Evolutionary conservation across 2,113 vertebrate genomes (phyloP).

Genomic region (Pseudorasbora parva): DNA sequence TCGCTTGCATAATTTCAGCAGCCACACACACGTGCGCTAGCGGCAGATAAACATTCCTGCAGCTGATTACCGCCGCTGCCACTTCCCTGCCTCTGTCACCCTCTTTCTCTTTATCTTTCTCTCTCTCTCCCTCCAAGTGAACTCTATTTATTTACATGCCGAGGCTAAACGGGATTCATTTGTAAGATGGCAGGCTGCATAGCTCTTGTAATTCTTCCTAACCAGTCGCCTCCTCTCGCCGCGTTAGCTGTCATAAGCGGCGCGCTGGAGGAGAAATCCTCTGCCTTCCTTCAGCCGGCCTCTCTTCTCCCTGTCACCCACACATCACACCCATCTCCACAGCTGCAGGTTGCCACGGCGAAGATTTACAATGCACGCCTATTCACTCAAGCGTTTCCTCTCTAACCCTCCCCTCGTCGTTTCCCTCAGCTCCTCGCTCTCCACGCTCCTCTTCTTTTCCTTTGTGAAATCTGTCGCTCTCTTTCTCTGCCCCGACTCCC

Average conservation of each 20-base stretch:
- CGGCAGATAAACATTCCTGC: slow-evolving; percentile 62
- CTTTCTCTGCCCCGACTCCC: slow-evolving; percentile 42
- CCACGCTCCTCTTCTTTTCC: slow-evolving; percentile 51
- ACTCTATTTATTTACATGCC: slow-evolving; percentile 91
- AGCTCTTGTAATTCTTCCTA: slow-evolving; percentile 89
- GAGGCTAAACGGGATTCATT: slow-evolving; percentile 87
- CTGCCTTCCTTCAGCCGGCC: slow-evolving; percentile 82
- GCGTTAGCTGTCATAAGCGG: slow-evolving; percentile 92
- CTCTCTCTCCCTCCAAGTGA: slow-evolving; percentile 69
- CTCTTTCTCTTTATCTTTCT: slow-evolving; percentile 50
- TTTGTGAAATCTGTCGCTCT: slow-evolving; percentile 58
- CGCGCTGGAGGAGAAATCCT: slow-evolving; percentile 88
- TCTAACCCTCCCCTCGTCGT: slow-evolving; percentile 31
- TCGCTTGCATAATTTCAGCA: slow-evolving; percentile 89
- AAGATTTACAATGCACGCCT: slow-evolving; percentile 88
- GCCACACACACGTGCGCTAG: slow-evolving; percentile 64
- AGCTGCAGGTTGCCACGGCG: slow-evolving; percentile 90
- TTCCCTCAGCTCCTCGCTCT: slow-evolving; percentile 35
- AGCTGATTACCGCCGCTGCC: slow-evolving; percentile 71
- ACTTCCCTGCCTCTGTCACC: slow-evolving; percentile 59
- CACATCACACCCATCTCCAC: slow-evolving; percentile 67
- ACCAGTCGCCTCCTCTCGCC: slow-evolving; percentile 81
- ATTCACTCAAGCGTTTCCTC: slow-evolving; percentile 59
- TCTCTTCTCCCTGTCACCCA: slow-evolving; percentile 64
- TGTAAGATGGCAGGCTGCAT: slow-evolving; percentile 81